Evolutionary conservation across 2,113 vertebrate species (phyloP).

Genomic region (Tapirus terrestris): DNA sequence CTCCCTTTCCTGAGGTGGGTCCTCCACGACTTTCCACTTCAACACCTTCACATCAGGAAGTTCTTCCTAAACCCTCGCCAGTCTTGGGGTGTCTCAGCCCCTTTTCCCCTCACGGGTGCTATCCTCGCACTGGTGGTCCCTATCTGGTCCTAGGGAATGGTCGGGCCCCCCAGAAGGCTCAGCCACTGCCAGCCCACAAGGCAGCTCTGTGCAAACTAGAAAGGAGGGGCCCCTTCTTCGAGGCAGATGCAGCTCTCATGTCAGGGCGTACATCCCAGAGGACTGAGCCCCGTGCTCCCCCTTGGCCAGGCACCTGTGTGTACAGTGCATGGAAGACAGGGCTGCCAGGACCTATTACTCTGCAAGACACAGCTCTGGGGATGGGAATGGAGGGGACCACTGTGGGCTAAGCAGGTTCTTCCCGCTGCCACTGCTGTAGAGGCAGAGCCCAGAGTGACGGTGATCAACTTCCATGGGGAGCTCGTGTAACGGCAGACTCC

Average conservation of each 20-base stretch:
- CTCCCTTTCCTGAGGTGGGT: neutral
- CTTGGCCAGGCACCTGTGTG: neutral
- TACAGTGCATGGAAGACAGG: neutral
- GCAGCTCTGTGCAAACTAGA: neutral
- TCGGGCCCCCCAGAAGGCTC: neutral
- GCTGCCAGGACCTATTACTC: neutral
- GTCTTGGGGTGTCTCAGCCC: neutral
- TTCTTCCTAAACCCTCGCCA: neutral
- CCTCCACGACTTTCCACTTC: neutral
- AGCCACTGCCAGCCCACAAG: neutral
- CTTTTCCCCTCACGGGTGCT: neutral
- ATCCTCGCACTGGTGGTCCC: neutral
- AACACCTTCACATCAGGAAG: neutral
- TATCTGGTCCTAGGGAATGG: neutral
- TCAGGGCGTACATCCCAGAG: no score
- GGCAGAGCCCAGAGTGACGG: neutral
- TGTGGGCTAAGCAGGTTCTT: neutral
- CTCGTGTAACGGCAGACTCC: neutral
- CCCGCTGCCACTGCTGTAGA: neutral
- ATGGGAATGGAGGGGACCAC: neutral
- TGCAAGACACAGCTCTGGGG: neutral
- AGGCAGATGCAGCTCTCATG: neutral
- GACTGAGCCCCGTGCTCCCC: accelerated
- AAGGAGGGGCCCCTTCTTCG: neutral
- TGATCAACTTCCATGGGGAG: neutral